Evolutionary conservation across 2,888 invertebrate genomes (phyloP).

Genomic region (Amblyteles armatorius): DNA sequence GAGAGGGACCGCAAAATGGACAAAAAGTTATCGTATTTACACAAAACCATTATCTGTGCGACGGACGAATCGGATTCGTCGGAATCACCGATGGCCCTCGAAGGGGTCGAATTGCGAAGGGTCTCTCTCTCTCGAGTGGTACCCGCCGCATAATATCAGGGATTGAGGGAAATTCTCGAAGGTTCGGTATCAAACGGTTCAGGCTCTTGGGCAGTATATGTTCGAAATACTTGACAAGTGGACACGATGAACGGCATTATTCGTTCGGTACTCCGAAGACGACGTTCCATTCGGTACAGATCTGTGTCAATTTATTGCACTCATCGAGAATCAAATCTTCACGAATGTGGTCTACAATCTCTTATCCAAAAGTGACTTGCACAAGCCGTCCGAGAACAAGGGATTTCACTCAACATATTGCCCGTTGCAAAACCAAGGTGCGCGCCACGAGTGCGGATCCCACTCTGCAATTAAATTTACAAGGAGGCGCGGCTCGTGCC

Average conservation of each 20-base stretch:
- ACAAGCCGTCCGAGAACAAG: conserved; percentile 21
- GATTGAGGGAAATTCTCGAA: background rate
- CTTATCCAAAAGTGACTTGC: conserved; percentile 4
- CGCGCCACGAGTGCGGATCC: conserved; percentile 42
- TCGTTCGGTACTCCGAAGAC: background rate
- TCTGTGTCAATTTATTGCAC: background rate
- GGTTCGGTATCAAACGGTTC: background rate
- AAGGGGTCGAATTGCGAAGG: conserved; percentile 4
- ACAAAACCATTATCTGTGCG: background rate
- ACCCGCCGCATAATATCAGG: background rate
- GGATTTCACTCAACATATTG: background rate
- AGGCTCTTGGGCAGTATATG: background rate
- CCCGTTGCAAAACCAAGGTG: conserved; percentile 10
- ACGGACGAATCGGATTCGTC: conserved; percentile 10
- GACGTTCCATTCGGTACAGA: background rate
- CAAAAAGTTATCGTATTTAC: conserved; percentile 36
- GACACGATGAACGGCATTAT: background rate
- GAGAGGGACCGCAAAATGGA: conserved; percentile 7
- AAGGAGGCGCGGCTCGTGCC: conserved; percentile 57
- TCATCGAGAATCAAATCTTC: background rate
- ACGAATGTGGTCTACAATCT: background rate
- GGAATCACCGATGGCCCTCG: conserved; percentile 14
- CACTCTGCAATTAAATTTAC: conserved; percentile 63
- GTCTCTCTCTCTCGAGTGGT: background rate
- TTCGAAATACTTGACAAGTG: background rate